phyloP scores from a whole-genome alignment of 2,888 invertebrate genomes.

The Rhingia rostrata region DNA sequence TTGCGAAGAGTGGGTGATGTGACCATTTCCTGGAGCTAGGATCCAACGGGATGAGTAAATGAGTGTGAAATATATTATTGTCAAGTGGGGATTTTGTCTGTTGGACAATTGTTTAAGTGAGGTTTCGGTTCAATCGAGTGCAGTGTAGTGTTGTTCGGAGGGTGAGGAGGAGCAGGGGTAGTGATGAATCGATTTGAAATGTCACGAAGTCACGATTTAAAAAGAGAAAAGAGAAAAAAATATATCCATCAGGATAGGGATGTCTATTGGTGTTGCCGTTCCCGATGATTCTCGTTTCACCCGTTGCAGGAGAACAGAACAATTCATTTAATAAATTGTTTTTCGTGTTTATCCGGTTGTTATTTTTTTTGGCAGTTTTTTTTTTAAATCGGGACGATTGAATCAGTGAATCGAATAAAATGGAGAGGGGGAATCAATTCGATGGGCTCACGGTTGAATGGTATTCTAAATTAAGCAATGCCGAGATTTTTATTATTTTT shows the following conservation, averaged over 20 bases:
- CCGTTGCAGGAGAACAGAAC: conserved; percentile 2
- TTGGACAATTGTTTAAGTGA: conserved; percentile 23
- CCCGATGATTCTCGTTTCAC: background rate
- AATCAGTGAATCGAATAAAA: background rate
- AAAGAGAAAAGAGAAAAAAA: conserved; percentile 4
- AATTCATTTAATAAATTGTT: conserved; percentile 41
- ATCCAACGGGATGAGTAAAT: too few relatives aligned
- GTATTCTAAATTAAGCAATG: background rate
- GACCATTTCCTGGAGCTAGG: background rate
- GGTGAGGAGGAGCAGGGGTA: background rate
- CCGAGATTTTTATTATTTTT: too few relatives aligned
- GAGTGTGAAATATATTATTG: background rate
- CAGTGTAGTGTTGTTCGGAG: background rate
- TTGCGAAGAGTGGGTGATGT: background rate
- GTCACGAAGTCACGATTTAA: conserved; percentile 49
- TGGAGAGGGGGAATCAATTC: background rate
- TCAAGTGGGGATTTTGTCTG: background rate
- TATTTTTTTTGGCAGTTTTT: conserved; percentile 3
- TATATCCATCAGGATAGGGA: background rate
- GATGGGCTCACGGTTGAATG: background rate
- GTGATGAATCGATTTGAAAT: conserved; percentile 33
- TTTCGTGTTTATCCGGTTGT: conserved; percentile 4
- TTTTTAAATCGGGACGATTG: background rate
- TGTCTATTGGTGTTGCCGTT: conserved; percentile 4
- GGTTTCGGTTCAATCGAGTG: conserved; percentile 12